Conservation (phyloP, 2,113 vertebrate genomes). For the Sinocyclocheilus rhinocerous region DNA sequence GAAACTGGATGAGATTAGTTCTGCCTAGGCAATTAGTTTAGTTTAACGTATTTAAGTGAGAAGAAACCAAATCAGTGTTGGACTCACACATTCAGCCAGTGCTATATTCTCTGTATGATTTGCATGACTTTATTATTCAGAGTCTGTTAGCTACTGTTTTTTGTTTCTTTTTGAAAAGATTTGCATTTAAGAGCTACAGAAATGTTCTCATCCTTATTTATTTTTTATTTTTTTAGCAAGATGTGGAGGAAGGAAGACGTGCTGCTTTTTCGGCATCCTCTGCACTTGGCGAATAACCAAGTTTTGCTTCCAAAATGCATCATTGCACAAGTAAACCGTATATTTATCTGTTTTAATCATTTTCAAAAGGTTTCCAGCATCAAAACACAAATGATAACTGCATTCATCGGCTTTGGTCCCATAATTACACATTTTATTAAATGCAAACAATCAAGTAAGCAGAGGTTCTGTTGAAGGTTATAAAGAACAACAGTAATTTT, state of each 20-base stretch:
- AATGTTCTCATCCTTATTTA: neutral
- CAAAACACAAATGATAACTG: slow-evolving; percentile 8
- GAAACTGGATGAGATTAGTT: slow-evolving; percentile 78
- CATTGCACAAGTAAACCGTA: neutral
- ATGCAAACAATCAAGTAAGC: slow-evolving; percentile 70
- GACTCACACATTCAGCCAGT: slow-evolving; percentile 15
- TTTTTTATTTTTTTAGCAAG: slow-evolving; percentile 36
- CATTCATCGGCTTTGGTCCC: slow-evolving; percentile 70
- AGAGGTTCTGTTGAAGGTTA: slow-evolving; percentile 38
- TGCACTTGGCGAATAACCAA: slow-evolving; percentile 24
- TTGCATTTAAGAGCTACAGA: slow-evolving; percentile 32
- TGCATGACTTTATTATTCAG: slow-evolving; percentile 43
- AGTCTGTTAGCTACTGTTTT: slow-evolving; percentile 49
- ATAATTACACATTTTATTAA: slow-evolving; percentile 80
- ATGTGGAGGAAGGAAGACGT: slow-evolving; percentile 53
- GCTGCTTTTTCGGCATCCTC: slow-evolving; percentile 47
- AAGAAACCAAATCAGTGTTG: slow-evolving; percentile 29
- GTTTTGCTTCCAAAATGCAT: neutral
- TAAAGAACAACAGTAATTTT: slow-evolving; percentile 33
- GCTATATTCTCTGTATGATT: slow-evolving; percentile 6
- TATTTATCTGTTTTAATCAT: neutral
- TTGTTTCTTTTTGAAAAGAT: neutral
- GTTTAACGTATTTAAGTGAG: slow-evolving; percentile 42
- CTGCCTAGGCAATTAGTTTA: slow-evolving; percentile 36
- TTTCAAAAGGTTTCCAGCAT: neutral